Percentiles rank a stretch among this genome's conserved stretches.
phyloP scores from a whole-genome alignment of 2,888 invertebrate species.

The Orthosia incerta region DNA sequence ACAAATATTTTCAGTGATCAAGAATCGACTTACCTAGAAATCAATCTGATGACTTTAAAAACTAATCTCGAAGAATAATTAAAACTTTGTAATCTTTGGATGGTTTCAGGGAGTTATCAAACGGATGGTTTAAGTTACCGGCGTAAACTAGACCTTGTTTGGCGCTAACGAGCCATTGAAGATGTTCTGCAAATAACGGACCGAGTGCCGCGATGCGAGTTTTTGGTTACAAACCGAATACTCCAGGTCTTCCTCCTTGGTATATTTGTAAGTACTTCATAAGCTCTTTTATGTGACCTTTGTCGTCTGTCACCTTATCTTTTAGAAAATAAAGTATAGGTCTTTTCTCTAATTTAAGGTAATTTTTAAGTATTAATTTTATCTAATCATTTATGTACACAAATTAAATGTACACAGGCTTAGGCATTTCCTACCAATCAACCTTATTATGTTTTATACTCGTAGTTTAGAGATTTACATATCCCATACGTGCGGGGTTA shows the following conservation, averaged over 20 bases:
- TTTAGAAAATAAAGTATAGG: no score
- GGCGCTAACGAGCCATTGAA: constrained; percentile 45
- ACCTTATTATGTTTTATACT: background rate
- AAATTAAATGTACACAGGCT: background rate
- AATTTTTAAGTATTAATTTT: background rate
- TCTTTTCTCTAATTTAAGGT: no score
- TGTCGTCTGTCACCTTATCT: constrained; percentile 1
- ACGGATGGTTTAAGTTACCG: constrained; percentile 28
- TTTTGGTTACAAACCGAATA: constrained; percentile 31
- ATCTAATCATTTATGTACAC: background rate
- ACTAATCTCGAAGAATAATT: constrained; percentile 57
- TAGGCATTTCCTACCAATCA: background rate
- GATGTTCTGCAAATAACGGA: constrained; percentile 27
- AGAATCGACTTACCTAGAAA: constrained; percentile 43
- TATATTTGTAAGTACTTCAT: constrained; percentile 5
- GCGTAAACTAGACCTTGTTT: constrained; percentile 36
- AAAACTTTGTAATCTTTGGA: constrained; percentile 56
- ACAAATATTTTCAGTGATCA: constrained; percentile 48
- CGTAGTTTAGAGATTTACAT: no score
- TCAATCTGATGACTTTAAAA: constrained; percentile 52
- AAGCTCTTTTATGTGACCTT: constrained; percentile 11
- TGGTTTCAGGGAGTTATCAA: constrained; percentile 33
- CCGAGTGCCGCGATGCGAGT: background rate
- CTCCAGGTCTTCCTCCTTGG: background rate
- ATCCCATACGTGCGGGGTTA: background rate